phyloP scores from a whole-genome alignment of 2,113 vertebrate genomes.

The Mustelus asterias region DNA sequence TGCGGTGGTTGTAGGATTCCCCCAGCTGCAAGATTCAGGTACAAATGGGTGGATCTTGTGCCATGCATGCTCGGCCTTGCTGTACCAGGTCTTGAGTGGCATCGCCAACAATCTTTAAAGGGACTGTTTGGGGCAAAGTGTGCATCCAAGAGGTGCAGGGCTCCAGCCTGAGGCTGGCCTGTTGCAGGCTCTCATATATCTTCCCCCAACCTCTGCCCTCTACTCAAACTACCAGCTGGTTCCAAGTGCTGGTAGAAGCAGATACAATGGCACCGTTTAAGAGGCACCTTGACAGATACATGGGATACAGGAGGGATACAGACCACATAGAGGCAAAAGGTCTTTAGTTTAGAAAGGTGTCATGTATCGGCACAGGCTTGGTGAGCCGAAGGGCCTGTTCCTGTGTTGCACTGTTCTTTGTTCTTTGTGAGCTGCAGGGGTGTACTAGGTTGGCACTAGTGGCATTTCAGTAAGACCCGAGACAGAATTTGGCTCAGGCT shows the following conservation, averaged over 20 bases:
- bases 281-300: too few species aligned
- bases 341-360: too few species aligned
- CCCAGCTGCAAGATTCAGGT: neutral
- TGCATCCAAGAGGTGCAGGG: neutral
- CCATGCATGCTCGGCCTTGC: neutral
- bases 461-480: neutral
- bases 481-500: neutral
- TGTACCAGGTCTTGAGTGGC: neutral
- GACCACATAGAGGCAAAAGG: too few species aligned
- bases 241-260: neutral
- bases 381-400: too few species aligned
- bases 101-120: neutral
- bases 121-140: neutral
- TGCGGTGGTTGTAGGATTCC: neutral
- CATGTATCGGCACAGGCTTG: too few species aligned
- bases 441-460: neutral
- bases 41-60: too few species aligned
- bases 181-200: neutral
- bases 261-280: too few species aligned
- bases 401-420: too few species aligned
- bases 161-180: neutral
- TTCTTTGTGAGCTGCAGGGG: neutral
- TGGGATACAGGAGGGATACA: too few species aligned
- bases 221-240: neutral
- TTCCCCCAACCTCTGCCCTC: neutral